phyloP scores from a whole-genome alignment of 30 jellyfish, hydroid and myxozoan genomes.

The Chrysaora quinquecirrha region DNA sequence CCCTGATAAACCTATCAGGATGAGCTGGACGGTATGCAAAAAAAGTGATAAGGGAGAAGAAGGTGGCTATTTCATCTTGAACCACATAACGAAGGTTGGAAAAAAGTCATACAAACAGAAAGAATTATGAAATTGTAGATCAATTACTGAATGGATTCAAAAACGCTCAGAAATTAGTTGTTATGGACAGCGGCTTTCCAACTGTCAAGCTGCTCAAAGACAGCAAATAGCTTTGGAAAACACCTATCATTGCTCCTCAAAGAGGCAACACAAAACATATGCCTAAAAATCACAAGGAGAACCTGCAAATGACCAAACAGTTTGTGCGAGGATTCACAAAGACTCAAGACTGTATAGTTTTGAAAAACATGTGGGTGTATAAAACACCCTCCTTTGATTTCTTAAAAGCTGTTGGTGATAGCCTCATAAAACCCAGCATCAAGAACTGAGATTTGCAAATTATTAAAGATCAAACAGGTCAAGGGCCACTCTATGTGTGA shows the following conservation, averaged over 20 bases:
- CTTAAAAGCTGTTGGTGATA: conserved; percentile 15
- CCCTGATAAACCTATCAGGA: background rate
- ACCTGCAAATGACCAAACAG: background rate
- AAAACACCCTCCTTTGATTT: background rate
- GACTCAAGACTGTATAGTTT: no score
- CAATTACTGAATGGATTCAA: background rate
- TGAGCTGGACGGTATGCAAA: background rate
- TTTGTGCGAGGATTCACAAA: background rate
- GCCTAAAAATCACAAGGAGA: background rate
- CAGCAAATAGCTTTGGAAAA: background rate
- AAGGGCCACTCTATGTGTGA: conserved; percentile 11
- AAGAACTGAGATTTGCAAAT: background rate
- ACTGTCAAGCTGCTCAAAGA: background rate
- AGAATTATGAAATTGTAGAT: background rate
- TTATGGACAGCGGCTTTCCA: background rate
- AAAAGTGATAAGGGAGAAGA: background rate
- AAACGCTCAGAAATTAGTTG: background rate
- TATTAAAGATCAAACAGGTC: conserved; percentile 5
- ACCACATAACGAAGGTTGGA: background rate
- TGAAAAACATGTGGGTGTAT: no score
- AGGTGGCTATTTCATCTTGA: background rate
- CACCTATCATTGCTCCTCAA: background rate
- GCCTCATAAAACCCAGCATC: background rate
- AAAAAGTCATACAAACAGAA: background rate
- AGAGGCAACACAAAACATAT: background rate